A percentile compares a stretch with the other conserved stretches of the same genome.
phyloP scores from a whole-genome alignment of 2,113 vertebrate species.

The Camelus dromedarius region DNA sequence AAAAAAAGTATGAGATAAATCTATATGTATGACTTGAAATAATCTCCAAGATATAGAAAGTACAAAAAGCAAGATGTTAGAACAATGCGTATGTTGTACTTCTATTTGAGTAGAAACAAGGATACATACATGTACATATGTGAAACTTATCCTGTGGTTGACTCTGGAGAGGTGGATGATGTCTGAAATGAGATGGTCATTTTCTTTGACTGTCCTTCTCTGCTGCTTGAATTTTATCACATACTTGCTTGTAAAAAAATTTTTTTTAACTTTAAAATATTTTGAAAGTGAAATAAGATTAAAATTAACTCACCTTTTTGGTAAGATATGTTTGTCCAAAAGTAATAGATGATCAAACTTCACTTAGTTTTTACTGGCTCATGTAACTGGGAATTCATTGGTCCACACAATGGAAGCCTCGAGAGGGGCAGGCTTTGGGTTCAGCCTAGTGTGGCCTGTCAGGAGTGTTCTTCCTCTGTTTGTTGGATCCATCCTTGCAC shows the following conservation, averaged over 20 bases:
- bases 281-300: slow-evolving; percentile 48
- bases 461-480: background rate
- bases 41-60: background rate
- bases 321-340: background rate
- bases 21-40: background rate
- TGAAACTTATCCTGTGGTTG: background rate
- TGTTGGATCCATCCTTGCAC: background rate
- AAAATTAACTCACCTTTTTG: slow-evolving; percentile 34
- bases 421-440: background rate
- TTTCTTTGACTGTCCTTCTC: background rate
- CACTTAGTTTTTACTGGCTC: background rate
- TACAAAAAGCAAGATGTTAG: background rate
- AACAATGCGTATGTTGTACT: background rate
- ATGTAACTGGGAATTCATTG: background rate
- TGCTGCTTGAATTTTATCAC: background rate
- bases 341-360: background rate
- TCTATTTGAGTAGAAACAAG: slow-evolving; percentile 3
- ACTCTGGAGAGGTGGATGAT: background rate
- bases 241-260: background rate
- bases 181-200: background rate
- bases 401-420: background rate
- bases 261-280: slow-evolving; percentile 8
- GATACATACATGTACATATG: background rate
- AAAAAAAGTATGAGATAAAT: background rate
- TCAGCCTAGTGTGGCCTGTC: background rate